These are phyloP conservation scores for Aphyosemion australe DNA, from an alignment of 2,113 vertebrate species.

Conservation along the genomic window DNA sequence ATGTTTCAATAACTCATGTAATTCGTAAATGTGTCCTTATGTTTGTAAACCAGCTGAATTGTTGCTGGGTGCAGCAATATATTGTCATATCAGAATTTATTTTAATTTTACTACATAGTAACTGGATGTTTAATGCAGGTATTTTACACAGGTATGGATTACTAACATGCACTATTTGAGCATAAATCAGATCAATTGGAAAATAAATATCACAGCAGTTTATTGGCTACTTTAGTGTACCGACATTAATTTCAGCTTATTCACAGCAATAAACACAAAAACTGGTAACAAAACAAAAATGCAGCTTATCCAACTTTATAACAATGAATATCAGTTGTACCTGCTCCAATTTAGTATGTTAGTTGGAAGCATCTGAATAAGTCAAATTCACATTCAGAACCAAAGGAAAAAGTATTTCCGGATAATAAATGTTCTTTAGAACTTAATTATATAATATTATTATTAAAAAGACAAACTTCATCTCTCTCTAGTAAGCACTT, in stretches of 20 bases:
- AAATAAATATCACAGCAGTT: not conserved
- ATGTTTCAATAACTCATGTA: too few species aligned
- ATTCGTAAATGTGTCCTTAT: too few species aligned
- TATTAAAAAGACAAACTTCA: too few species aligned
- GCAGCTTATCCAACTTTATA: not conserved
- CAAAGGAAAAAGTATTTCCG: not conserved
- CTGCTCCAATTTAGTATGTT: too few species aligned
- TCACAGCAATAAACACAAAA: not conserved
- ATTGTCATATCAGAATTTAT: not conserved
- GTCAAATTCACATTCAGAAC: not conserved
- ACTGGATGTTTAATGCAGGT: not conserved
- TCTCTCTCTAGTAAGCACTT: too few species aligned
- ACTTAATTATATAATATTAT: not conserved
- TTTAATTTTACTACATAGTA: not conserved
- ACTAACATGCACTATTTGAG: not conserved
- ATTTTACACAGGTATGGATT: not conserved
- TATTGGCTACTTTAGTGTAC: slow-evolving; percentile 3
- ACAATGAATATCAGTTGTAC: not conserved
- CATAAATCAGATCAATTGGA: too few species aligned
- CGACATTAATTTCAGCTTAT: slow-evolving; percentile 5
- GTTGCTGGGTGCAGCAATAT: too few species aligned
- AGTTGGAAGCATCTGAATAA: too few species aligned
- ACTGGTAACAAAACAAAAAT: not conserved
- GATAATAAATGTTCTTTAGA: not conserved
- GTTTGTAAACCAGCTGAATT: too few species aligned